Percentiles rank a stretch among this genome's conserved stretches.
phyloP scores from a whole-genome alignment of 2,113 vertebrate genomes.

The Oreochromis spilurus region DNA sequence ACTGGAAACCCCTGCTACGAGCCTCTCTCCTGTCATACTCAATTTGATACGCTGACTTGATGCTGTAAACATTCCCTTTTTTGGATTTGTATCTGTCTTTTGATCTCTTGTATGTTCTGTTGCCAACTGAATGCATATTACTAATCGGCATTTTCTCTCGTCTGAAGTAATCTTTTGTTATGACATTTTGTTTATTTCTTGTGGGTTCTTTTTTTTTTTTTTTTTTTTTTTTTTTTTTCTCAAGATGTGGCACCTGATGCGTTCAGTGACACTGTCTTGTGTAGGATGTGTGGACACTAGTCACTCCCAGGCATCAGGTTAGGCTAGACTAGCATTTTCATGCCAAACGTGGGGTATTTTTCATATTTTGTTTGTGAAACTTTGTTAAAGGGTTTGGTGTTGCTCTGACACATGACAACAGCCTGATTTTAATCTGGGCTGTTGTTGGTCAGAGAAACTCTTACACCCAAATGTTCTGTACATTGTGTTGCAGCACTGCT shows the following conservation, averaged over 20 bases:
- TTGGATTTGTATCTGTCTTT: constrained; percentile 43
- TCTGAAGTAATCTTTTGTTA: constrained; percentile 32
- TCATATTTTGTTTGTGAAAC: constrained; percentile 16
- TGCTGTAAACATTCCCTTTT: constrained; percentile 72
- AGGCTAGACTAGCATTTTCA: constrained; percentile 37
- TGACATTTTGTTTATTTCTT: neutral
- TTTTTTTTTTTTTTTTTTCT: neutral
- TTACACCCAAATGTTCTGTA: constrained; percentile 8
- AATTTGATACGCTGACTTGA: constrained; percentile 40
- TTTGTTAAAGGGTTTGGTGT: constrained; percentile 17
- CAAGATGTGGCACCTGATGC: no score
- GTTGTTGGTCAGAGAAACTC: neutral
- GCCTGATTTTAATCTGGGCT: neutral
- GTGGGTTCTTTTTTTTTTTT: neutral
- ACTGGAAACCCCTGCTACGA: constrained; percentile 53
- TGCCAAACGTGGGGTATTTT: neutral
- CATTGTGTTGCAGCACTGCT: constrained; percentile 52
- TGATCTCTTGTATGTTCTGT: constrained; percentile 45
- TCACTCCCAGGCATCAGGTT: constrained; percentile 13
- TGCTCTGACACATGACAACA: neutral
- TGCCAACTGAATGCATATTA: constrained; percentile 59
- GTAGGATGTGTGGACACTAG: constrained; percentile 13
- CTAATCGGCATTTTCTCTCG: constrained; percentile 31
- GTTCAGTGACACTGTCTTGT: constrained; percentile 32
- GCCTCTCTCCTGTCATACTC: constrained; percentile 23